These are phyloP conservation scores for Aurelia sp. DNA, from an alignment of 30 jellyfish, hydroid and myxozoan genomes.

Conservation along the genomic window DNA sequence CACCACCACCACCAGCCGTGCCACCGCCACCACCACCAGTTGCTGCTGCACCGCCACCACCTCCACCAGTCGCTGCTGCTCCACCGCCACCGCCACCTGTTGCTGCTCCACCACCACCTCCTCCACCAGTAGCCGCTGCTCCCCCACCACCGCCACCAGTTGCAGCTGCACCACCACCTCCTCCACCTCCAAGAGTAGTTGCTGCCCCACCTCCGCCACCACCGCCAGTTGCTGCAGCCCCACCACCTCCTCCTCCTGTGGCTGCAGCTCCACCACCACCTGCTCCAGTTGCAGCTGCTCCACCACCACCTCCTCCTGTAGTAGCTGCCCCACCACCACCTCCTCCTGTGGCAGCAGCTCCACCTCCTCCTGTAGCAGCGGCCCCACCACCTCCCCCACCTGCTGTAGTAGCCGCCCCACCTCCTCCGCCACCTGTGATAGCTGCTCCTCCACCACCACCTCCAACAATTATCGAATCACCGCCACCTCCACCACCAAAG, in stretches of 20 bases:
- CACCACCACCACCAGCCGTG: conserved; percentile 45
- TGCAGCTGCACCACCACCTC: conserved; percentile 45
- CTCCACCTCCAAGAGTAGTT: conserved; percentile 65
- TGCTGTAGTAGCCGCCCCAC: conserved; percentile 30
- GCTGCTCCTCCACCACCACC: conserved; percentile 54
- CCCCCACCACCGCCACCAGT: conserved; percentile 76
- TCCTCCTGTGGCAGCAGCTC: conserved; percentile 16
- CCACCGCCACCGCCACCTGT: conserved; percentile 82
- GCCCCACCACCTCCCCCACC: conserved; percentile 34
- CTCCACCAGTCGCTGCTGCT: conserved; percentile 41
- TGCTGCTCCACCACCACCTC: conserved; percentile 54
- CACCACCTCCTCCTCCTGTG: conserved; percentile 26
- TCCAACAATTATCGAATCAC: conserved; percentile 49
- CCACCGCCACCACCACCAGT: conserved; percentile 67
- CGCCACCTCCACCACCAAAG: conserved; percentile 33
- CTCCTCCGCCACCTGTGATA: conserved; percentile 31
- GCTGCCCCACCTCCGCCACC: conserved; percentile 70
- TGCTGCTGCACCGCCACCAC: conserved; percentile 31
- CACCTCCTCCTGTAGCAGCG: conserved; percentile 22
- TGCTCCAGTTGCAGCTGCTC: conserved; percentile 33
- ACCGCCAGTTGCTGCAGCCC: conserved; percentile 24
- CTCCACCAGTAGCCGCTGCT: conserved; percentile 41
- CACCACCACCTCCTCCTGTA: conserved; percentile 53
- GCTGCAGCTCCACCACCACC: conserved; percentile 51
- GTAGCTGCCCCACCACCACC: conserved; percentile 73